Evolutionary conservation across 92 coral and sea anemone genomes (phyloP), one percentile per base, ranked within the genome.

Genomic region (Parazoanthus darwini): DNA sequence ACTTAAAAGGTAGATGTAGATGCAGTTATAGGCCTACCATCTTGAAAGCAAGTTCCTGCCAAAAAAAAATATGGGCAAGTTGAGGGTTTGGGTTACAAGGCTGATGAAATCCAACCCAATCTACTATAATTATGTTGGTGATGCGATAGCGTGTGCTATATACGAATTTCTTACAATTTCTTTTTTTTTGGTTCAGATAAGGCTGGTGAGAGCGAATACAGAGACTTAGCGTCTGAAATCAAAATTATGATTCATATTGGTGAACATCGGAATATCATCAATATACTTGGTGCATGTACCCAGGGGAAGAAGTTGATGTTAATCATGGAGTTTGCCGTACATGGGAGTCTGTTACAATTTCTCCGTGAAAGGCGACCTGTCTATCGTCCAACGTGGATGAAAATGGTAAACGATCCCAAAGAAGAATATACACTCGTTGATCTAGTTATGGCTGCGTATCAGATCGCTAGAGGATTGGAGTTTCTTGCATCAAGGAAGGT

Each of bases 201-300:
- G 3, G 95, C 96, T 58, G 81, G 78, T 2, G 85, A 73, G 82
- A 85, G 88, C 58, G 85, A 80, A 51, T 94, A 90, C 95, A 91
- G 85, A 88, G 96, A 95, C 86, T 88, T 95, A 13, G 98, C 95
- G 22, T 92, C 95, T 8, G 98, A 95, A 84, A 82, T 95, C 77
- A 95, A 95, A 89, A 90, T 95, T 43, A 93, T 95, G 85, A 95
- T 95, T n/a, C 98, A 95, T 59, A 90, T 95, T 75, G 98, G 96
- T 15, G 93, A 92, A 25, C 98, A 95, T 82, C 89, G 71, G 66
- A 94, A 95, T 59, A 91, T 94, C 65, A 91, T 95, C 50, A 95
- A 94, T 90, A 92, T 94, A 14, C 90, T 95, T 33, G 98, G 98
- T 18, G 96, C 96, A 22, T 95, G 98, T 66, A 94, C 95, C 8